Conservation (phyloP, 2,888 invertebrate genomes). For the Drosophila cyrtoloma region DNA sequence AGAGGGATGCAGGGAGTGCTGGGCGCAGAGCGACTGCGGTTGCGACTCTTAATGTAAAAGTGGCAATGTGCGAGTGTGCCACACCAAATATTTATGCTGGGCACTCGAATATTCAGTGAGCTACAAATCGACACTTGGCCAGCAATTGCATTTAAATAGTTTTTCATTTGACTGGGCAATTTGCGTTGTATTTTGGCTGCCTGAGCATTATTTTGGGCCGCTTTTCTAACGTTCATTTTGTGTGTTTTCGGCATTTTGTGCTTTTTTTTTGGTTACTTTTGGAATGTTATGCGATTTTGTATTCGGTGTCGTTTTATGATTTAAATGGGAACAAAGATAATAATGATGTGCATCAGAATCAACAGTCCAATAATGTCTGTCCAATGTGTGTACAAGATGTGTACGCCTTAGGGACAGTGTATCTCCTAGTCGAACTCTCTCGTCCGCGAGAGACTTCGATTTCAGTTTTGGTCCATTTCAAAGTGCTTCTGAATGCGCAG, state of each 20-base stretch:
- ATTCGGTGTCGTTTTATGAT: background rate
- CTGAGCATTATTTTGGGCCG: constrained; percentile 15
- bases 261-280: background rate
- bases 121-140: constrained; percentile 76
- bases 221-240: constrained; percentile 55
- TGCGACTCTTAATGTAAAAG: background rate
- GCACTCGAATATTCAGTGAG: constrained; percentile 73
- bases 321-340: background rate
- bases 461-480: background rate
- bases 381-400: background rate
- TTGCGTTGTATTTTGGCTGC: constrained; percentile 37
- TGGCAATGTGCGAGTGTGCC: background rate
- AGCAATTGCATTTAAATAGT: constrained; percentile 78
- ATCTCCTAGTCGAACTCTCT: background rate
- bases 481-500: constrained; percentile 5
- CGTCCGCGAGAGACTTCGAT: background rate
- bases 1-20: background rate
- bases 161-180: constrained; percentile 78
- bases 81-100: constrained; percentile 53
- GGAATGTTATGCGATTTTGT: background rate
- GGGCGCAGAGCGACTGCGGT: background rate
- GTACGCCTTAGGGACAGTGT: background rate
- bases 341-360: background rate
- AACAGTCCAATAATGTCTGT: background rate
- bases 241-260: constrained; percentile 55